A percentile compares a stretch with the other conserved stretches of the same genome.
These are phyloP conservation scores for Diogma glabrata DNA, from an alignment of 2,888 invertebrate genomes.

Conservation along the genomic window DNA sequence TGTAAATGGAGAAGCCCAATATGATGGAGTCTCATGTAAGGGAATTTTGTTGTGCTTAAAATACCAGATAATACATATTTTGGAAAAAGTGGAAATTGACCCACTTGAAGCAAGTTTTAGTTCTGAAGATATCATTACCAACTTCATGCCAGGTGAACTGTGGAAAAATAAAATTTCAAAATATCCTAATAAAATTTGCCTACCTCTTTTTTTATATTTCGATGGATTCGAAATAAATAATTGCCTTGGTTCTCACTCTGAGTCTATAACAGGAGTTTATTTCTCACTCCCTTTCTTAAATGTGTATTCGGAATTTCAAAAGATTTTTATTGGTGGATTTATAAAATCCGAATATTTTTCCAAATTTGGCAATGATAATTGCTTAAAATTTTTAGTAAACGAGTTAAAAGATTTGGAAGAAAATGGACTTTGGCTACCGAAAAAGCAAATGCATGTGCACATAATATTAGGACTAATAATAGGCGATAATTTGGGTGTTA, in stretches of 20 bases:
- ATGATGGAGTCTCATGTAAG: neutral
- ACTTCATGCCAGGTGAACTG: neutral
- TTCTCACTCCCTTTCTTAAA: conserved; percentile 10
- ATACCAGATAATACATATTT: neutral
- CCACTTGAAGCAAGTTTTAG: too few relatives aligned
- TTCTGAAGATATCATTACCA: neutral
- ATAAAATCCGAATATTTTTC: neutral
- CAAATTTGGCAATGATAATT: conserved; percentile 18
- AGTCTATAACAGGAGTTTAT: conserved; percentile 11
- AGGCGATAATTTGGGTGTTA: conserved; percentile 16
- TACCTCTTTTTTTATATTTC: conserved; percentile 6
- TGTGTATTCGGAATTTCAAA: neutral
- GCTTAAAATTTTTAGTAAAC: conserved; percentile 21
- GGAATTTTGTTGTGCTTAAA: neutral
- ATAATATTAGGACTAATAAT: conserved; percentile 16
- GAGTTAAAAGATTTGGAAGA: conserved; percentile 21
- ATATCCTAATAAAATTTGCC: neutral
- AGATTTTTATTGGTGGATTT: neutral
- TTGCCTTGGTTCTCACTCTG: conserved; percentile 13
- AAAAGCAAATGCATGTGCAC: conserved; percentile 13
- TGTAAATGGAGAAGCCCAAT: neutral
- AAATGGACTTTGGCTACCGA: conserved; percentile 17
- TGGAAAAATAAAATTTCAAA: neutral
- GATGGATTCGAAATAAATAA: conserved; percentile 14
- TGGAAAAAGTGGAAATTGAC: neutral